A percentile compares a stretch with the other conserved stretches of the same genome.
phyloP scores from a whole-genome alignment of 2,888 invertebrate genomes.

The Polydesmus complanatus region DNA sequence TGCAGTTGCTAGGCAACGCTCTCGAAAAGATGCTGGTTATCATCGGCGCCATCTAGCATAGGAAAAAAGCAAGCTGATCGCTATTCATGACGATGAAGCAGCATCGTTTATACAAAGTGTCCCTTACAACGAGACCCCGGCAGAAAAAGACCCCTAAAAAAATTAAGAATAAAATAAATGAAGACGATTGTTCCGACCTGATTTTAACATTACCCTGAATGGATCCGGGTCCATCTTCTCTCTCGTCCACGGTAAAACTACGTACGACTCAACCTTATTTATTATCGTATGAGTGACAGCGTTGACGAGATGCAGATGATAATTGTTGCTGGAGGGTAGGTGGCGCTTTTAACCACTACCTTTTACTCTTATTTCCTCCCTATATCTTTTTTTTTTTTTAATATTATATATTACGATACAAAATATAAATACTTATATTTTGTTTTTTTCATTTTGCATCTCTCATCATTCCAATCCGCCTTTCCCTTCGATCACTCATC shows the following conservation, averaged over 20 bases:
- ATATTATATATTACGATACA: neutral
- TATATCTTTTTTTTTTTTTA: neutral
- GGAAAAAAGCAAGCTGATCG: neutral
- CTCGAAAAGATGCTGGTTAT: neutral
- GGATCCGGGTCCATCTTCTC: too few relatives aligned
- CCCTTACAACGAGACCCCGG: neutral
- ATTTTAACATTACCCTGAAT: too few relatives aligned
- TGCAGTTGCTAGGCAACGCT: neutral
- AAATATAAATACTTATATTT: neutral
- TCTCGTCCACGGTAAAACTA: too few relatives aligned
- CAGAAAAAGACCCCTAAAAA: too few relatives aligned
- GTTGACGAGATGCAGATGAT: neutral
- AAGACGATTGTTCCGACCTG: too few relatives aligned
- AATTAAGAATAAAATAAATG: neutral
- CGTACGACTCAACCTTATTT: too few relatives aligned
- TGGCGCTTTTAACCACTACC: neutral
- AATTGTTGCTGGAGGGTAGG: neutral
- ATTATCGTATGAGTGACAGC: neutral
- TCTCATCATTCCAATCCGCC: neutral
- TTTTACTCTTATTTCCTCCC: neutral
- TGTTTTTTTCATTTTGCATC: neutral
- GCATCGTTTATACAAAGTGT: neutral
- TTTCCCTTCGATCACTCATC: neutral
- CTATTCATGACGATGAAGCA: neutral
- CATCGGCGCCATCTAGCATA: neutral